Conservation (phyloP, 2,113 vertebrate genomes). For the Opisthocomus hoazin region DNA sequence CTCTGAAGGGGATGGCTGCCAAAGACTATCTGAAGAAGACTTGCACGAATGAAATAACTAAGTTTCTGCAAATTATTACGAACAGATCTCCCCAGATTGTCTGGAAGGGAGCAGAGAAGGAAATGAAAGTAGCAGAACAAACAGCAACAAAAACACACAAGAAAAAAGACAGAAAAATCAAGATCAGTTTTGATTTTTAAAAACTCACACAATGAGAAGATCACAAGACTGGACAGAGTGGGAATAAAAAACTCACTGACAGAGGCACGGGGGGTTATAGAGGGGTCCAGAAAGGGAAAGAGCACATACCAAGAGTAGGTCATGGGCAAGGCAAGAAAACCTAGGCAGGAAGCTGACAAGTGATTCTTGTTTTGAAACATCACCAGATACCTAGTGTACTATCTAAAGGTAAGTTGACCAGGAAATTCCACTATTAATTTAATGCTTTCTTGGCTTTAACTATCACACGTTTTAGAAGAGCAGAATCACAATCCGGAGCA, state of each 20-base stretch:
- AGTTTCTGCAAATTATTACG: background rate
- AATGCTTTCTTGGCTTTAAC: background rate
- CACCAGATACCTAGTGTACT: background rate
- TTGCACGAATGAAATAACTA: background rate
- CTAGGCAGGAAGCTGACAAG: background rate
- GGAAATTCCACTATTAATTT: background rate
- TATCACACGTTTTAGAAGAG: background rate
- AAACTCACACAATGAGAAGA: background rate
- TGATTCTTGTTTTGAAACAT: background rate
- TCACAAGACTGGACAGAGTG: background rate
- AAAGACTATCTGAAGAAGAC: background rate
- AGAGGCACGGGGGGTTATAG: background rate
- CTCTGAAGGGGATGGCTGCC: background rate
- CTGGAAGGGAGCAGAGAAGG: background rate
- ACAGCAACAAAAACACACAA: background rate
- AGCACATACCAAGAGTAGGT: background rate
- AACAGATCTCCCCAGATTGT: background rate
- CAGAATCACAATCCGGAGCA: background rate
- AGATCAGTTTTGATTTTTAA: background rate
- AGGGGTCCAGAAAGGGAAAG: background rate
- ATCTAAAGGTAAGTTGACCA: background rate
- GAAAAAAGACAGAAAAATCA: background rate
- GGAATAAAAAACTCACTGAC: background rate
- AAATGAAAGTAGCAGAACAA: background rate
- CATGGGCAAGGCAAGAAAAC: background rate